phyloP scores from a whole-genome alignment of 1,140 invertebrate genomes.

The Parasteatoda tepidariorum region DNA sequence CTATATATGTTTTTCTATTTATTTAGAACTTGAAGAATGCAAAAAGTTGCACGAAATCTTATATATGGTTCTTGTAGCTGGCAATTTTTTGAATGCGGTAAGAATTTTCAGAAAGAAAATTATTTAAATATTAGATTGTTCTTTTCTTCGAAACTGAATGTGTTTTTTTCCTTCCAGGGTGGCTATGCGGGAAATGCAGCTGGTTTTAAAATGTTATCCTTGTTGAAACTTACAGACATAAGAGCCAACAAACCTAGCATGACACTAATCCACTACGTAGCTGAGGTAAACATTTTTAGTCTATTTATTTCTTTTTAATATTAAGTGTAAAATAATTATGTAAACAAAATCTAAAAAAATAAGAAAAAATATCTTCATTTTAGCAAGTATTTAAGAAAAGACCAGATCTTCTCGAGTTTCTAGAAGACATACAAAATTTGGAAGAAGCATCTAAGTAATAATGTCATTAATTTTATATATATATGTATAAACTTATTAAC shows the following conservation, averaged over 20 bases:
- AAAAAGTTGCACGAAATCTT: constrained; percentile 85
- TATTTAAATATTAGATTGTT: no score
- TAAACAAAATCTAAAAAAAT: no score
- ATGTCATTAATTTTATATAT: no score
- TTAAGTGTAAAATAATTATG: no score
- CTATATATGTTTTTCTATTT: no score
- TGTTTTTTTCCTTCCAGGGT: no score
- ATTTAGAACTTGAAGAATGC: constrained; percentile 83
- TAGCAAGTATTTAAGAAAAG: constrained; percentile 86
- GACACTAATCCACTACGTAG: constrained; percentile 96
- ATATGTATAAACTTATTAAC: no score
- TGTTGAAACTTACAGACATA: constrained; percentile 96
- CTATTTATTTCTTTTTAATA: no score
- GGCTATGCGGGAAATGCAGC: constrained; percentile 98
- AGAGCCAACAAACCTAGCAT: constrained; percentile 96
- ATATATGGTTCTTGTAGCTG: constrained; percentile 91
- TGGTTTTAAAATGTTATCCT: constrained; percentile 91
- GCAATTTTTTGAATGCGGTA: constrained; percentile 95
- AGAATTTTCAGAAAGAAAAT: no score
- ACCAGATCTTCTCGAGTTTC: constrained; percentile 80
- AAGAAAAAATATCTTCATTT: no score
- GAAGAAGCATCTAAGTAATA: constrained; percentile 90
- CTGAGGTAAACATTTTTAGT: no score
- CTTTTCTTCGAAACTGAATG: no score
- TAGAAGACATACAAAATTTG: constrained; percentile 80